These are phyloP conservation scores for Neotoma lepida DNA, from an alignment of 2,113 vertebrate species.

Conservation along the genomic window DNA sequence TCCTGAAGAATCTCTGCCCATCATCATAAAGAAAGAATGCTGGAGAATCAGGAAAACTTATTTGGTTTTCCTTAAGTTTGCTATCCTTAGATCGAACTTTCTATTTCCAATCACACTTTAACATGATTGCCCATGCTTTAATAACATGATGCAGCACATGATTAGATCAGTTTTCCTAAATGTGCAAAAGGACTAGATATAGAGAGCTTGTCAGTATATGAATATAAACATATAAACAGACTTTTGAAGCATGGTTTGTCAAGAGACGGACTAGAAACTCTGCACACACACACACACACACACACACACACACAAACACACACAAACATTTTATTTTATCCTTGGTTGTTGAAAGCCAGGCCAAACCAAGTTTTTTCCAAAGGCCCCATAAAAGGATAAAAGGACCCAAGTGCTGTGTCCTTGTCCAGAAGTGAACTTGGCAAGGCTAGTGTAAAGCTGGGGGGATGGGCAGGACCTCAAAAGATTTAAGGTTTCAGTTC, in stretches of 20 bases:
- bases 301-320: not conserved
- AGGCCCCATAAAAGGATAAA: not conserved
- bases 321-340: not conserved
- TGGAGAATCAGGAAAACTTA: not conserved
- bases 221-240: fast-evolving
- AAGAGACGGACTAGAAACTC: not conserved
- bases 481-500: not conserved
- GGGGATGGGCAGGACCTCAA: not conserved
- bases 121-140: not conserved
- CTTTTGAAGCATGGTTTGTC: not conserved
- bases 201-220: not conserved
- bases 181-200: not conserved
- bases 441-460: not conserved
- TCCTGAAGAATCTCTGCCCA: not conserved
- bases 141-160: fast-evolving
- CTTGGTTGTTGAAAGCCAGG: not conserved
- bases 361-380: not conserved
- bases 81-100: not conserved
- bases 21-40: not conserved
- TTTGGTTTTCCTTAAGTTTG: not conserved
- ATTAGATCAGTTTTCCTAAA: not conserved
- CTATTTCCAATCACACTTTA: not conserved
- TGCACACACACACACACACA: not conserved
- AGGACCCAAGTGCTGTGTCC: not conserved
- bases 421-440: not conserved